Evolutionary conservation across 2,797 vertebrate species (phyloP).

Genomic region (Hyperoplus lanceolatus): DNA sequence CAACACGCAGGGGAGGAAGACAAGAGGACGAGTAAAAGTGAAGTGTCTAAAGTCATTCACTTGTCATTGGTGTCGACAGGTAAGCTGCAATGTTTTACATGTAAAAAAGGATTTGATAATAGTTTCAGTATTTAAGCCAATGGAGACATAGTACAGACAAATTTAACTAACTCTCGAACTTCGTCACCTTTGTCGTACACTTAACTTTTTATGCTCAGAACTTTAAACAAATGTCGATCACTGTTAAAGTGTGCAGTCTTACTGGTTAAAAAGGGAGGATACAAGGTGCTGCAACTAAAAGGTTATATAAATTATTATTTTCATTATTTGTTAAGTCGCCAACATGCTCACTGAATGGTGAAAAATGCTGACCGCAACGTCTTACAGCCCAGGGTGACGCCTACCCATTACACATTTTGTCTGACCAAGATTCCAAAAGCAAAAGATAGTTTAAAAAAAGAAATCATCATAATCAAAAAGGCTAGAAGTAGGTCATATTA

Average conservation of each 20-base stretch:
- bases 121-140: background rate
- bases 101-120: background rate
- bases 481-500: background rate
- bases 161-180: background rate
- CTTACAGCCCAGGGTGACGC: background rate
- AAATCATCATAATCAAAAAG: background rate
- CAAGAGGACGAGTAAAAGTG: slow-evolving; percentile 31
- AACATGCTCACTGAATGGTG: background rate
- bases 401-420: background rate
- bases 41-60: slow-evolving; percentile 56
- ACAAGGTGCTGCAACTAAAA: background rate
- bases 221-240: background rate
- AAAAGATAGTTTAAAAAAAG: background rate
- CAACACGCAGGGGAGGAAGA: slow-evolving; percentile 48
- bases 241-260: background rate
- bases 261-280: background rate
- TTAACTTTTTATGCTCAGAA: background rate
- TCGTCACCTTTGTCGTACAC: background rate
- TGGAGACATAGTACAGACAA: background rate
- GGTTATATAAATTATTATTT: background rate
- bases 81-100: slow-evolving; percentile 61
- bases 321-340: background rate
- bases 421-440: background rate
- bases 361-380: background rate
- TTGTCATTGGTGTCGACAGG: slow-evolving; percentile 61